Evolutionary conservation across 2,113 vertebrate genomes (phyloP).

Genomic region (Burhinus bistriatus): DNA sequence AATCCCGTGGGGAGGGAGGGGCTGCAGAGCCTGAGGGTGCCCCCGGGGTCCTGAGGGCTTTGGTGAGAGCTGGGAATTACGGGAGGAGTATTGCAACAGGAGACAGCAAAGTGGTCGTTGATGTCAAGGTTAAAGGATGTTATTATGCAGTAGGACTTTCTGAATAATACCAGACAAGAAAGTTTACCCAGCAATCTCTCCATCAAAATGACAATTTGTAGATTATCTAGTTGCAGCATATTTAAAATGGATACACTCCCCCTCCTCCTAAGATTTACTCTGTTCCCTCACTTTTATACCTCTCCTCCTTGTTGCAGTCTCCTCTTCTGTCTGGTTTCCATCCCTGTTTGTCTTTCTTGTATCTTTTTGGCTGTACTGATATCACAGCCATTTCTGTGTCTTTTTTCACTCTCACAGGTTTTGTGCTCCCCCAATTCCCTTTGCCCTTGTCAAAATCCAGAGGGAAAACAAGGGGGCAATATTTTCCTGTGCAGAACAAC

Average conservation of each 20-base stretch:
- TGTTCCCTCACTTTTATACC: background rate
- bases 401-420: background rate
- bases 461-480: background rate
- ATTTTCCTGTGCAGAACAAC: background rate
- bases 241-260: background rate
- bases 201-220: background rate
- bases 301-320: background rate
- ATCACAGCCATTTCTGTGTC: background rate
- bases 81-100: background rate
- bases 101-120: background rate
- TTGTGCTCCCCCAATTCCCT: background rate
- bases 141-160: background rate
- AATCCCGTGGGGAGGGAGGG: background rate
- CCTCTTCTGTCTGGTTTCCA: background rate
- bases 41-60: background rate
- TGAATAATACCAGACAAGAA: background rate
- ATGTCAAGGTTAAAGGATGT: accelerated
- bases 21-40: background rate
- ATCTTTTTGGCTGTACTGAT: background rate
- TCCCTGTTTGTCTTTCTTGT: background rate
- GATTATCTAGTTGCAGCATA: background rate
- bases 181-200: background rate
- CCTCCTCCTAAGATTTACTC: background rate
- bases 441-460: background rate
- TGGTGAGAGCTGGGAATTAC: background rate